phyloP scores from a whole-genome alignment of 2,888 invertebrate genomes.

The Pyrrhosoma nymphula region DNA sequence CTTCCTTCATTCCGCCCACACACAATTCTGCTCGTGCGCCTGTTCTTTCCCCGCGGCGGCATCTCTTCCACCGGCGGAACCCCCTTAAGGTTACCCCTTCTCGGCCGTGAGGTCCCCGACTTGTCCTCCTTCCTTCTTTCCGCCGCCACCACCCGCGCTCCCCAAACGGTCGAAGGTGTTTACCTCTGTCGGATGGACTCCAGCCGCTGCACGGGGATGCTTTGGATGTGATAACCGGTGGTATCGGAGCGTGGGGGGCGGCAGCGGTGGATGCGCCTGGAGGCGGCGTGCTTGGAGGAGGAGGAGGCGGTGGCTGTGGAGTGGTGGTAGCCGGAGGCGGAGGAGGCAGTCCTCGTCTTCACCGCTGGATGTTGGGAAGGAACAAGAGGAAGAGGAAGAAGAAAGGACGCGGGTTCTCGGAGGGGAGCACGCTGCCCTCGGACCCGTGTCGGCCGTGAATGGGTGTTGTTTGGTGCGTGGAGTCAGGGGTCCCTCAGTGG shows the following conservation, averaged over 20 bases:
- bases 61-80: neutral
- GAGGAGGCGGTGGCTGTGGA: neutral
- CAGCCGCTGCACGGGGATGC: neutral
- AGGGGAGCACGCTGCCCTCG: constrained; percentile 39
- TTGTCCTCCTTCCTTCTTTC: neutral
- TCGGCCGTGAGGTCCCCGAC: neutral
- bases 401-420: constrained; percentile 49
- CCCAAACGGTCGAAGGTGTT: constrained; percentile 15
- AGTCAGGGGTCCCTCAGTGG: neutral
- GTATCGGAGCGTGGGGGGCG: neutral
- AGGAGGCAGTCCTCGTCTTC: constrained; percentile 23
- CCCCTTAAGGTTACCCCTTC: neutral
- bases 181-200: constrained; percentile 55
- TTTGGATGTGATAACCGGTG: constrained; percentile 30
- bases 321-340: neutral
- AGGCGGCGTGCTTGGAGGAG: neutral
- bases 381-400: constrained; percentile 62
- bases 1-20: neutral
- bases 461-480: constrained; percentile 24
- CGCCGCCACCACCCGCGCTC: neutral
- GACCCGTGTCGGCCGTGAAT: constrained; percentile 50
- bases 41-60: neutral
- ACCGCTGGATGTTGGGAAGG: constrained; percentile 64
- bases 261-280: neutral
- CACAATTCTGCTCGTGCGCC: neutral